These are phyloP conservation scores for Thereva unica DNA, from an alignment of 2,888 invertebrate genomes.

Conservation along the genomic window DNA sequence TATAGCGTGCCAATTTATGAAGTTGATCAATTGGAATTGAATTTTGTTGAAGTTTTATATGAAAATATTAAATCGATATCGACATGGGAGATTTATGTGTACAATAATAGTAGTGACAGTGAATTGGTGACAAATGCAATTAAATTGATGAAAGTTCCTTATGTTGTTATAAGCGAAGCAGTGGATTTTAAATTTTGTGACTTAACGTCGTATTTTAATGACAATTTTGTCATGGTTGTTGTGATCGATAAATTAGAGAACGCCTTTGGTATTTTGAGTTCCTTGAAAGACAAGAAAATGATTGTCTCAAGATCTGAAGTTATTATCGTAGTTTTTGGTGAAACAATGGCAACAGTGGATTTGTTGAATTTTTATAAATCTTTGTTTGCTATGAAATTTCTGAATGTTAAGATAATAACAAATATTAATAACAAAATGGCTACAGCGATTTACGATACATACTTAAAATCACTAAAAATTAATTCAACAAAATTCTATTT, in stretches of 20 bases:
- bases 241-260: neutral
- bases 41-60: too few relatives aligned
- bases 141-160: neutral
- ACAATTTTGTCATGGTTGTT: conserved; percentile 13
- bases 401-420: conserved; percentile 7
- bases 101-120: conserved; percentile 2
- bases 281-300: neutral
- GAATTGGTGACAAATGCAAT: neutral
- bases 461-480: neutral
- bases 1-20: too few relatives aligned
- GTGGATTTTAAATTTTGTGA: conserved; percentile 14
- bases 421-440: neutral
- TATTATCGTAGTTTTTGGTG: neutral
- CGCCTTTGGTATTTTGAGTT: neutral
- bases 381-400: conserved; percentile 10
- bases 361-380: neutral
- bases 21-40: too few relatives aligned
- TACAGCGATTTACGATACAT: conserved; percentile 6
- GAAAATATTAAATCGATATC: too few relatives aligned
- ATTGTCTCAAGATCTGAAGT: conserved; percentile 9
- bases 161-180: conserved; percentile 2
- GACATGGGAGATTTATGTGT: conserved; percentile 7
- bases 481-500: conserved; percentile 3
- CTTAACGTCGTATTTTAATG: neutral
- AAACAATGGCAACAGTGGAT: neutral